Base-by-base conservation (phyloP, 1,140 invertebrate genomes). In the Drosophila parabipectinata region DNA sequence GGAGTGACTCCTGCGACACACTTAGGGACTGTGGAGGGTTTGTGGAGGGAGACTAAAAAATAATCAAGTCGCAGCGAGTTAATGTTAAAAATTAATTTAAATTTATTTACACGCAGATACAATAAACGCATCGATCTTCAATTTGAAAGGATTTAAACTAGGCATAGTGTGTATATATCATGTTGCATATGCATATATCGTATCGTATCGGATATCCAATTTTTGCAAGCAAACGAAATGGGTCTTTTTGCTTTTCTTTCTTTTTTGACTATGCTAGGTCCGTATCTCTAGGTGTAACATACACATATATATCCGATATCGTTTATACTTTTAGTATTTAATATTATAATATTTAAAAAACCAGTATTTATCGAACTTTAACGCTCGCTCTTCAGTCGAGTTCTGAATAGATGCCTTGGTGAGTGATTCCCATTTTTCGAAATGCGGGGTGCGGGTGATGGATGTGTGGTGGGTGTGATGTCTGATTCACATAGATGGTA, bases 91-190 rank as follows among this genome's bases (percentile, higher is more conserved):
- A 72, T 87, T 76, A 87, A 82, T 82, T 88, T 75, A 78, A 88
- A 88, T 87, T 87, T 87, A 87, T 87, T 87, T 87, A 87, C 83
- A 85, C 69, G 74, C 82, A 87, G 76, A 79, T 88, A 88, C 84
- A 87, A 83, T 87, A 88, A 87, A 87, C 79, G 83, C 73, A 77
- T 76, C 62, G 62, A 52, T 69, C 52, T 76, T 75, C 72, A 76
- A 66, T 54, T 75, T 44, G 53, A 75, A 75, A 74, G 53, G 48
- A 52, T 55, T 66, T 54, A 75, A 75, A 57, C 60, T 77, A 77
- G 52, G 44, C 50, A 62, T 50, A 61, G 48, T 9, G 21, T 21
- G 21, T 21, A 21, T 21, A 21, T 21, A 21, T 21, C 21, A 21
- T 21, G 21, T 21, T 21, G 21, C 21, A 21, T 21, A 21, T 21